phyloP scores from a whole-genome alignment of 2,113 vertebrate species.

The Osmerus eperlanus region DNA sequence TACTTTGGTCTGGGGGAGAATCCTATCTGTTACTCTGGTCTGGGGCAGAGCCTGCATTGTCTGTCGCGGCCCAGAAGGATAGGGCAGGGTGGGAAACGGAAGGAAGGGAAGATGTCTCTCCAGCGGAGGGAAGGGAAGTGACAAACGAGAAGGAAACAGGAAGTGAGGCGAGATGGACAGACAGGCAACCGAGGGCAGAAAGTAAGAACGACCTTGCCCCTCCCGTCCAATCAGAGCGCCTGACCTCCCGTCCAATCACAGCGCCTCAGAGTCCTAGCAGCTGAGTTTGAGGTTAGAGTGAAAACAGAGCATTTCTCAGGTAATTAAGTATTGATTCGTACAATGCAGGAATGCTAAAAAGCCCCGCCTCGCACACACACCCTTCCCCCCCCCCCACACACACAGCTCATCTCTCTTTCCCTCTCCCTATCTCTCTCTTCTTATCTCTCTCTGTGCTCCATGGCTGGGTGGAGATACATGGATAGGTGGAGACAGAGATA shows the following conservation, averaged over 20 bases:
- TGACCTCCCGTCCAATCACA: background rate
- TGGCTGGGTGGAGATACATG: no score
- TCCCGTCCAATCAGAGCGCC: background rate
- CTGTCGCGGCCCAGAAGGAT: background rate
- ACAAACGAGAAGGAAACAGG: background rate
- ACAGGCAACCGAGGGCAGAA: background rate
- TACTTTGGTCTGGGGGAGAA: no score
- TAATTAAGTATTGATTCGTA: constrained; percentile 42
- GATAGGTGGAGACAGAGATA: no score
- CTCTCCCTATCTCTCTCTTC: background rate
- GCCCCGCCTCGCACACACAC: background rate
- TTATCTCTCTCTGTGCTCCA: background rate
- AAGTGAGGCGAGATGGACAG: background rate
- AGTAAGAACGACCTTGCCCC: background rate
- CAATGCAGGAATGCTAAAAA: constrained; percentile 25
- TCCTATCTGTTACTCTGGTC: no score
- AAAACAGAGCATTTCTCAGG: constrained; percentile 25
- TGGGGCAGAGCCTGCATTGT: no score
- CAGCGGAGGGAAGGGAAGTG: background rate
- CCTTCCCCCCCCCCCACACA: background rate
- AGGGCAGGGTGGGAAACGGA: background rate
- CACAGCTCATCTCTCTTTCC: background rate
- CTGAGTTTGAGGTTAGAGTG: background rate
- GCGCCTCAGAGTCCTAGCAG: background rate
- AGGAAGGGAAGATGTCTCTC: background rate